Conservation (phyloP, 2,797 vertebrate genomes). For the Hephaestus fuliginosus region DNA sequence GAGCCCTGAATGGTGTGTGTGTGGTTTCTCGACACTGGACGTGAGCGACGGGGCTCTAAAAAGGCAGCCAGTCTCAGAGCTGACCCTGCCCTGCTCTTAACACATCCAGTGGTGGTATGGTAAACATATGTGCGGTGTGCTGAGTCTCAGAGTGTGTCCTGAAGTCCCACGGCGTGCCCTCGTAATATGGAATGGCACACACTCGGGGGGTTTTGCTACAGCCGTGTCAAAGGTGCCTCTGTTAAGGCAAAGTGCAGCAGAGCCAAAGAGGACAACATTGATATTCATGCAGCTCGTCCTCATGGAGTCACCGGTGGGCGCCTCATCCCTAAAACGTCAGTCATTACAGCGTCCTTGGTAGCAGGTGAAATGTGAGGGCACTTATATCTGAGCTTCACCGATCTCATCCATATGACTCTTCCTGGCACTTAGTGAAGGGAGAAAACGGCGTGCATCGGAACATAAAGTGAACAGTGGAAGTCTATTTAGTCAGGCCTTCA, state of each 20-base stretch:
- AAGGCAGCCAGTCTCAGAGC: constrained; percentile 31
- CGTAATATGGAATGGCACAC: constrained; percentile 58
- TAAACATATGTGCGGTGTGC: constrained; percentile 53
- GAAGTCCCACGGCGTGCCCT: constrained; percentile 36
- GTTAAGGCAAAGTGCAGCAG: constrained; percentile 57
- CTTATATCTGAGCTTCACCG: constrained; percentile 33
- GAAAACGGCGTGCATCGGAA: constrained; percentile 6
- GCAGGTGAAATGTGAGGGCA: constrained; percentile 67
- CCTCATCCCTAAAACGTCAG: constrained; percentile 69
- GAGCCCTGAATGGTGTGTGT: constrained; percentile 45
- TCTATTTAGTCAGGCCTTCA: background rate
- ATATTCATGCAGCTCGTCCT: constrained; percentile 67
- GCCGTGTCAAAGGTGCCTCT: constrained; percentile 66
- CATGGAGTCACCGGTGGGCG: constrained; percentile 45
- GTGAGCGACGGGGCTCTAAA: constrained; percentile 35
- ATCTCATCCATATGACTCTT: constrained; percentile 18
- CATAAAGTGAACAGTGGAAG: background rate
- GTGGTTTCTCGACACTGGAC: constrained; percentile 65
- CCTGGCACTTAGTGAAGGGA: background rate
- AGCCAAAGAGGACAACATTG: constrained; percentile 64
- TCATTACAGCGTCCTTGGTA: constrained; percentile 65
- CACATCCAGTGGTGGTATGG: constrained; percentile 50
- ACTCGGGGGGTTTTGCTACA: constrained; percentile 16
- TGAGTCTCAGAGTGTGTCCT: constrained; percentile 43
- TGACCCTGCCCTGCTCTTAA: constrained; percentile 43